Base-by-base conservation (phyloP, 1,140 invertebrate species). In the Conopomorpha cramerella region DNA sequence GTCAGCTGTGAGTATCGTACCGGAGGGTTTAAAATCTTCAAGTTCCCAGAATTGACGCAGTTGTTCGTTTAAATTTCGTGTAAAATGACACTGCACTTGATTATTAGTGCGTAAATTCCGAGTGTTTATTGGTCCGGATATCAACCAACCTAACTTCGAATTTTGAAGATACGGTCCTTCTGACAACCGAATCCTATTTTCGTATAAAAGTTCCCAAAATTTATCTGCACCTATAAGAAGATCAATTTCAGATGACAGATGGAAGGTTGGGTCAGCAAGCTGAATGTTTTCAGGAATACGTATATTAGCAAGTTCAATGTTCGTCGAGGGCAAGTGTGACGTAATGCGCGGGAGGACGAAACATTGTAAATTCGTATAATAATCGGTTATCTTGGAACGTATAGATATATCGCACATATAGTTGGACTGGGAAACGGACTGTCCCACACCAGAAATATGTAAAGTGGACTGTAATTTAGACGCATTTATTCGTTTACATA, bases 401-500 rank as follows among this genome's bases (percentile, higher is more conserved):
- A n/a, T n/a, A n/a, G n/a, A n/a, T n/a, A n/a, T n/a, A n/a, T n/a
- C n/a, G n/a, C n/a, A n/a, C n/a, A n/a, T n/a, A n/a, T n/a, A n/a
- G n/a, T n/a, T n/a, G n/a, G n/a, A n/a, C n/a, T n/a, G 26, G 10
- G 26, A n/a, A 12, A 27, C 26, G 12, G 26, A 27, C 8, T 27
- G 26, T n/a, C 26, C 26, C 8, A 27, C 26, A 12, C 26, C 26
- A 3, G 26, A n/a, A 27, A 27, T 12, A 2, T 27, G 10, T n/a
- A n/a, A n/a, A n/a, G 41, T 46, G 47, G 47, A 46, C 47, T 50
- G 41, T 50, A 46, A 32, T 19, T 33, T 14, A 27, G 32, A 16
- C 7, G 23, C 14, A 12, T 43, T 34, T 39, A 50, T 28, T 37
- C 17, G 14, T 13, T 46, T 34, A 17, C 37, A 38, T 17, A 45